Conservation (phyloP, 2,113 vertebrate species). For the Neogobius melanostomus region DNA sequence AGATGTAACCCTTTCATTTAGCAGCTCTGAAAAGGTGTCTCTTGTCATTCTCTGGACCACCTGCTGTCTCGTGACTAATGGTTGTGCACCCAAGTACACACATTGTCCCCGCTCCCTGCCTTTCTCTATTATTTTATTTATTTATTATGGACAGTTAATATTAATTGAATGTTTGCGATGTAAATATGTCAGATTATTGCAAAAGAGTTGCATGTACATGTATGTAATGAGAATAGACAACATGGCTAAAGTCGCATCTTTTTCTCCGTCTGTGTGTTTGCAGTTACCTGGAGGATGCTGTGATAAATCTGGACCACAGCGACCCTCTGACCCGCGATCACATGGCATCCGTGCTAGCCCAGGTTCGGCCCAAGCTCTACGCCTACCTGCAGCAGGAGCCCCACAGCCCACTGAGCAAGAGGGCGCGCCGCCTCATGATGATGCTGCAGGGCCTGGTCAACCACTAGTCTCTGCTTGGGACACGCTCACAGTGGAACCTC, state of each 20-base stretch:
- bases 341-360: slow-evolving; percentile 90
- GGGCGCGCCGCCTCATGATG: slow-evolving; percentile 91
- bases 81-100: background rate
- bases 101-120: background rate
- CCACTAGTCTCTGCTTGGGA: slow-evolving; percentile 72
- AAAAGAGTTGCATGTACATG: background rate
- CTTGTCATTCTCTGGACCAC: background rate
- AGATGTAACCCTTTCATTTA: background rate
- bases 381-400: slow-evolving; percentile 92
- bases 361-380: slow-evolving; percentile 92
- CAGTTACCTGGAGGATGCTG: slow-evolving; percentile 95
- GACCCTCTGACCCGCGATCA: slow-evolving; percentile 96
- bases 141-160: no score
- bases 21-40: background rate
- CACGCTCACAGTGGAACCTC: background rate
- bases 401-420: slow-evolving; percentile 85
- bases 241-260: background rate
- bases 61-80: background rate
- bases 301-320: slow-evolving; percentile 94
- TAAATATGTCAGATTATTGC: no score
- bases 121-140: background rate
- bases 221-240: background rate
- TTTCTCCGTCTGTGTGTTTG: slow-evolving; percentile 2
- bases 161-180: no score
- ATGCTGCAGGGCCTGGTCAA: slow-evolving; percentile 93